These are phyloP conservation scores for Callithrix jacchus DNA, from an alignment of 2,113 vertebrate species.

Conservation along the genomic window DNA sequence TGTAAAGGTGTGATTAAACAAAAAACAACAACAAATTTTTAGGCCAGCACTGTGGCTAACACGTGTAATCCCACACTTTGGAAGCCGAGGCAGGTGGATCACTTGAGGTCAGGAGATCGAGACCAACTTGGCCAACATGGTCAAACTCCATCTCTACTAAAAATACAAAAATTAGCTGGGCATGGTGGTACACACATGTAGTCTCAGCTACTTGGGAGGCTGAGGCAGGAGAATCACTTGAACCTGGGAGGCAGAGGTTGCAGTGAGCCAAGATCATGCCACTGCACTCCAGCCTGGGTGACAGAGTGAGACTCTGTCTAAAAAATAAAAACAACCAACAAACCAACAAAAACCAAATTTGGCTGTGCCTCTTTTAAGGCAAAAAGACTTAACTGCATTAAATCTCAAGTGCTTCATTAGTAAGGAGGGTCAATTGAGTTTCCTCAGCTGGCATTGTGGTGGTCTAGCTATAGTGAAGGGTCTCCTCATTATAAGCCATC, in stretches of 20 bases:
- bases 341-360: neutral
- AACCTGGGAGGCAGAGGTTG: too few relatives aligned
- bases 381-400: neutral
- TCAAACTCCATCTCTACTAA: too few relatives aligned
- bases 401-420: neutral
- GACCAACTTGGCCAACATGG: too few relatives aligned
- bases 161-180: too few relatives aligned
- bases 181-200: too few relatives aligned
- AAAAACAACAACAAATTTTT: neutral
- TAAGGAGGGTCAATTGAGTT: neutral
- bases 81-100: neutral
- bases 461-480: neutral
- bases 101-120: too few relatives aligned
- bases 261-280: too few relatives aligned
- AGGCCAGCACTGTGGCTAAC: neutral
- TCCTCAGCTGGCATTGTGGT: neutral
- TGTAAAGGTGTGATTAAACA: neutral
- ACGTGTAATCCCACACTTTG: neutral
- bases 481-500: neutral
- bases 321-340: too few relatives aligned
- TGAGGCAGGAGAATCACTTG: too few relatives aligned
- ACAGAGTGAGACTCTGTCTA: too few relatives aligned
- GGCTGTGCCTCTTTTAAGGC: constrained; percentile 9
- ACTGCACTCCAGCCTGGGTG: too few relatives aligned
- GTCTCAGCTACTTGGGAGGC: too few relatives aligned